Percentiles rank a stretch among this genome's conserved stretches.
These are phyloP conservation scores for Catamblyrhynchus diadema DNA, from an alignment of 2,797 vertebrate species.

Conservation along the genomic window DNA sequence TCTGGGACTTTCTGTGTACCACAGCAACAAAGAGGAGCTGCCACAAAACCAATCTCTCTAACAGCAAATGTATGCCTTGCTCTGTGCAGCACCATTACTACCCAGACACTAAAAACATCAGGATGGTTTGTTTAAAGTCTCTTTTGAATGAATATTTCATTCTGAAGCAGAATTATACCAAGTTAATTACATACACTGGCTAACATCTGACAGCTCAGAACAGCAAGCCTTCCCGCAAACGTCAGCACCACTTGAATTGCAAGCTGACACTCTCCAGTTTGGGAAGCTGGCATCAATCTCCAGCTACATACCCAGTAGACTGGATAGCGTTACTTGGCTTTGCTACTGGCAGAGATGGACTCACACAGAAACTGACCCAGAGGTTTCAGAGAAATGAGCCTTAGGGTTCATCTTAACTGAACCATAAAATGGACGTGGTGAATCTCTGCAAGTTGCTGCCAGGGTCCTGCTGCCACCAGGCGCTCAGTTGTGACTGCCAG, in stretches of 20 bases:
- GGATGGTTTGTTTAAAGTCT: conserved; percentile 24
- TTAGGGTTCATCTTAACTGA: background rate
- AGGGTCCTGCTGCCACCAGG: background rate
- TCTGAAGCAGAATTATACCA: conserved; percentile 50
- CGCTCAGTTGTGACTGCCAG: accelerated
- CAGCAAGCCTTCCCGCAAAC: background rate
- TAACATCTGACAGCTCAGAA: conserved; percentile 41
- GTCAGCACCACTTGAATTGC: conserved; percentile 18
- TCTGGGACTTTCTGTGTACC: background rate
- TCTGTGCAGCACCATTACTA: conserved; percentile 13
- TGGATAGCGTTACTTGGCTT: background rate
- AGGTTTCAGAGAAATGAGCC: background rate
- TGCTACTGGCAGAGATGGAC: background rate
- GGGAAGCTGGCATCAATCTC: conserved; percentile 3
- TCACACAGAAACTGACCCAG: background rate
- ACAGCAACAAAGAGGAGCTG: conserved; percentile 12
- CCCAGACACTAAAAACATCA: background rate
- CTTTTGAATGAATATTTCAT: conserved; percentile 61
- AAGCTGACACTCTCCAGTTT: conserved; percentile 1
- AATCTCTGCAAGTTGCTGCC: background rate
- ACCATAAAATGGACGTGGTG: background rate
- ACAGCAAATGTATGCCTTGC: background rate
- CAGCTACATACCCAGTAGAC: background rate
- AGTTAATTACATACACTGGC: conserved; percentile 58
- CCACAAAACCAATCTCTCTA: background rate